Evolutionary conservation across 1,140 invertebrate species (phyloP).

Genomic region (Drosophila teissieri): DNA sequence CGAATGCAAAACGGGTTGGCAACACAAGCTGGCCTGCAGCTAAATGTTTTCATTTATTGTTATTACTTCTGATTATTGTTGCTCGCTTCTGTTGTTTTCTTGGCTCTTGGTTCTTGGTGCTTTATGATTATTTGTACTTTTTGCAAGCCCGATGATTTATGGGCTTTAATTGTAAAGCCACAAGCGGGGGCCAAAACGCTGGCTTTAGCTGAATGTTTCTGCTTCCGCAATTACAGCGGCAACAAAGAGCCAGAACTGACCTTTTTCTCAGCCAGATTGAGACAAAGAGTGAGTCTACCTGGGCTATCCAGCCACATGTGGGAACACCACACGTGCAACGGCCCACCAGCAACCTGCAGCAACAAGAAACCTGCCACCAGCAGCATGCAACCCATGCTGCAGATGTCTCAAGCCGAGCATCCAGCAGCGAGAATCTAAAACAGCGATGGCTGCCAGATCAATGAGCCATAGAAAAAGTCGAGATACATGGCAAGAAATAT

Average conservation of each 20-base stretch:
- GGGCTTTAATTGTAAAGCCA: conserved; percentile 29
- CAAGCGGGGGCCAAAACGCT: conserved; percentile 17
- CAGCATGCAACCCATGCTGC: conserved; percentile 6
- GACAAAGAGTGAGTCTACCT: conserved; percentile 10
- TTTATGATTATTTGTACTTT: background rate
- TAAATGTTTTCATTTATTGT: conserved; percentile 46
- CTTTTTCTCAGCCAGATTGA: conserved; percentile 39
- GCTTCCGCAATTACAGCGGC: conserved; percentile 42
- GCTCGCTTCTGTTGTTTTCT: conserved; percentile 5
- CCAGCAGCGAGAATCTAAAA: conserved; percentile 3
- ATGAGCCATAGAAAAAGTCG: background rate
- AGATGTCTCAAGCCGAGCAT: conserved; percentile 9
- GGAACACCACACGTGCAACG: conserved; percentile 35
- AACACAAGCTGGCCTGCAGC: conserved; percentile 38
- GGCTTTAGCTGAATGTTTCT: conserved; percentile 18
- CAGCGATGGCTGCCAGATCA: conserved; percentile 15
- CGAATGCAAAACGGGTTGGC: conserved; percentile 46
- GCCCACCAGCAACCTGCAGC: conserved; percentile 14
- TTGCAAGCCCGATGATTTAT: conserved; percentile 34
- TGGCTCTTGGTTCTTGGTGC: background rate
- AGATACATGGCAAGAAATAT: conserved; percentile 3
- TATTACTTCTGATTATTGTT: conserved; percentile 17
- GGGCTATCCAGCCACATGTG: conserved; percentile 10
- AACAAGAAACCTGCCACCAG: conserved; percentile 5
- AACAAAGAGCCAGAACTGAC: conserved; percentile 36